These are phyloP conservation scores for Pheosia tremula DNA, from an alignment of 2,888 invertebrate species.

Conservation along the genomic window DNA sequence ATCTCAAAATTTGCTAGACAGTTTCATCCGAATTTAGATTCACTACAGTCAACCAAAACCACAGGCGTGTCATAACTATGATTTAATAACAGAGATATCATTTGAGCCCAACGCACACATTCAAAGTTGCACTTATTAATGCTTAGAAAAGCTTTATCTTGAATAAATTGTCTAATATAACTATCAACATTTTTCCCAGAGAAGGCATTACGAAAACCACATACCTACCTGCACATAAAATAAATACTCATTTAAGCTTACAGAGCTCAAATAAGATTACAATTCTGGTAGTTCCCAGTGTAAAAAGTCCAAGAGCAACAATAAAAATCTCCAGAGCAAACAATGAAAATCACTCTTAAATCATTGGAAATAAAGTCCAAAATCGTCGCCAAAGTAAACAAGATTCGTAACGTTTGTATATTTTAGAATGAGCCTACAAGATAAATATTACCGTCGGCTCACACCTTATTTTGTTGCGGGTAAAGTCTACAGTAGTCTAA, in stretches of 20 bases:
- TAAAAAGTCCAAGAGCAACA: slow-evolving; percentile 37
- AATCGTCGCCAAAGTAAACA: slow-evolving; percentile 52
- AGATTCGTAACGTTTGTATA: slow-evolving; percentile 51
- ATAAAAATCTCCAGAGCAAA: slow-evolving; percentile 38
- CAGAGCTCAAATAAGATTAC: slow-evolving; percentile 42
- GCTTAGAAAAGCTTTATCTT: neutral
- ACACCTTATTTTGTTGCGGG: neutral
- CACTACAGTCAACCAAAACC: too few species aligned
- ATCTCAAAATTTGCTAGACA: too few species aligned
- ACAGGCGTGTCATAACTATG: too few species aligned
- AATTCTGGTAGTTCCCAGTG: slow-evolving; percentile 42
- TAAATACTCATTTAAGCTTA: slow-evolving; percentile 33
- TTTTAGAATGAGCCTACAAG: slow-evolving; percentile 38
- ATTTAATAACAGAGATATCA: too few species aligned
- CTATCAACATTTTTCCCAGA: slow-evolving; percentile 25
- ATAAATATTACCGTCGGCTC: slow-evolving; percentile 11
- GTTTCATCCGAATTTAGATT: too few species aligned
- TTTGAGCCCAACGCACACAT: neutral
- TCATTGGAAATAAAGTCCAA: slow-evolving; percentile 48
- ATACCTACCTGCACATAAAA: slow-evolving; percentile 29
- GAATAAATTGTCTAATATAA: slow-evolving; percentile 1
- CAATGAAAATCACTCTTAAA: slow-evolving; percentile 46
- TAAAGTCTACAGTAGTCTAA: slow-evolving; percentile 25
- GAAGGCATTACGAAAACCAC: slow-evolving; percentile 32
- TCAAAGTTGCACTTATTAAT: neutral